A percentile compares a stretch with the other conserved stretches of the same genome.
These are phyloP conservation scores for Lacanobia wlatinum DNA, from an alignment of 2,888 invertebrate species.

Conservation along the genomic window DNA sequence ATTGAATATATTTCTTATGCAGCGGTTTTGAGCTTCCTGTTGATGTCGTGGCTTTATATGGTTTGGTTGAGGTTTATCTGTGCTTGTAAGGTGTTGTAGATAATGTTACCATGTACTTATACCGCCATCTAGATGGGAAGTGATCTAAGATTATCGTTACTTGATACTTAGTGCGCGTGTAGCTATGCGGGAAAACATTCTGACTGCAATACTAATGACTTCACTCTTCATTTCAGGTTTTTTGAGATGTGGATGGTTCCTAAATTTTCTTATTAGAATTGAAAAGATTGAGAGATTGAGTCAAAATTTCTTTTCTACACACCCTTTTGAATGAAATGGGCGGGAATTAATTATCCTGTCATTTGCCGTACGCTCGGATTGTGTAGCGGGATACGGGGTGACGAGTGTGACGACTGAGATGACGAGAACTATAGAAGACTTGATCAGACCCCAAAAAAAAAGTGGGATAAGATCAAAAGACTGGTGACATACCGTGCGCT, in stretches of 20 bases:
- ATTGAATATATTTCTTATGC: conserved; percentile 46
- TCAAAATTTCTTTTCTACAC: not conserved
- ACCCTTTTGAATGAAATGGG: not conserved
- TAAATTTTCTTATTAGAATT: not conserved
- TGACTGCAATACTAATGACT: not conserved
- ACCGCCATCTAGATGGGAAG: conserved; percentile 30
- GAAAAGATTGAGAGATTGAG: no score
- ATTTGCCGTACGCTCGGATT: not conserved
- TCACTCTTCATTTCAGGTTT: not conserved
- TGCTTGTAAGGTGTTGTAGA: conserved; percentile 32
- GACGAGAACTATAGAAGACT: not conserved
- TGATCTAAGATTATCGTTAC: not conserved
- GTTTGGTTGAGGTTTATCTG: conserved; percentile 44
- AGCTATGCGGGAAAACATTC: not conserved
- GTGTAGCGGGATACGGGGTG: not conserved
- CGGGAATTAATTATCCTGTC: not conserved
- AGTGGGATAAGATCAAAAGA: not conserved
- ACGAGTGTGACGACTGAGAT: not conserved
- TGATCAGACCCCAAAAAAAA: not conserved
- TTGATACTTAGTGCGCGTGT: not conserved
- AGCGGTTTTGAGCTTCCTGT: conserved; percentile 50
- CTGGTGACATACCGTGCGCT: not conserved
- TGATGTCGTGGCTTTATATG: conserved; percentile 36
- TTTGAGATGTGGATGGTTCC: not conserved
- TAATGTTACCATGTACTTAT: conserved; percentile 17